Conservation (phyloP, 2,797 vertebrate genomes). For the Garrulus glandarius region DNA sequence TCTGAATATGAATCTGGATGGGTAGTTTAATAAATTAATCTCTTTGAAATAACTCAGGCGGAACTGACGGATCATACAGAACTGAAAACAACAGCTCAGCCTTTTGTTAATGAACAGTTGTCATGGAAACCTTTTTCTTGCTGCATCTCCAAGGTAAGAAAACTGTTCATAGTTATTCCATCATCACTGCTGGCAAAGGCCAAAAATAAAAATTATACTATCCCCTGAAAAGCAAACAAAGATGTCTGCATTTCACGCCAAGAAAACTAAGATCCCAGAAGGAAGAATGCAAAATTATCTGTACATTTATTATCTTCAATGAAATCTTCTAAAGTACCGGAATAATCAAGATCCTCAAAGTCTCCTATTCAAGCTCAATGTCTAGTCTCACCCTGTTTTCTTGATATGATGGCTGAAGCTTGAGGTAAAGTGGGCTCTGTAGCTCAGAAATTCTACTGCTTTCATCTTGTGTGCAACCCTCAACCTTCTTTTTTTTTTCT, state of each 20-base stretch:
- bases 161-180: neutral
- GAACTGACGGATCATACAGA: slow-evolving; percentile 7
- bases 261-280: neutral
- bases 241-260: neutral
- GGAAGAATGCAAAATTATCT: neutral
- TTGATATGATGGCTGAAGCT: neutral
- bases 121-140: slow-evolving; percentile 61
- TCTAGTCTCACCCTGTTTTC: neutral
- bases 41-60: slow-evolving; percentile 40
- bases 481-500: neutral
- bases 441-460: neutral
- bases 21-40: slow-evolving; percentile 7
- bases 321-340: neutral
- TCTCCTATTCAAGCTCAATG: neutral
- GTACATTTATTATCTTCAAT: neutral
- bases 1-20: neutral
- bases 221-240: neutral
- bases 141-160: slow-evolving; percentile 44
- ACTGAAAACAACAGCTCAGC: slow-evolving; percentile 9
- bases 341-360: neutral
- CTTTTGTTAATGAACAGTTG: slow-evolving; percentile 59
- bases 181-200: neutral
- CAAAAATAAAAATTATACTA: neutral
- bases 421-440: neutral
- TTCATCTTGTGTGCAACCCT: neutral